Evolutionary conservation across 2,113 vertebrate genomes (phyloP).

Genomic region (Gymnocephalus cernua): DNA sequence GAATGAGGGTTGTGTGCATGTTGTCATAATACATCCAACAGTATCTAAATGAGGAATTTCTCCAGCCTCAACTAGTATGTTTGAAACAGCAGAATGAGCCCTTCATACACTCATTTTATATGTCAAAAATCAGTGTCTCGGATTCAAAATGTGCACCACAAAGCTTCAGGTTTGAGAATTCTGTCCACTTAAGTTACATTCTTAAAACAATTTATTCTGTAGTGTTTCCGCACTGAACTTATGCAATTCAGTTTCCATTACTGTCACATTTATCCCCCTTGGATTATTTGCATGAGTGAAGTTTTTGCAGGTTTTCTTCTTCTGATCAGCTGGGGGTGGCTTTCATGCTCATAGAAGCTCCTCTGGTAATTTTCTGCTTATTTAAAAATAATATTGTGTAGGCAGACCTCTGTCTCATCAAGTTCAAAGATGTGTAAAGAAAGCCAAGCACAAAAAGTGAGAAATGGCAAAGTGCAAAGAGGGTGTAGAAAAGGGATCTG

Average conservation of each 20-base stretch:
- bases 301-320: constrained; percentile 11
- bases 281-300: background rate
- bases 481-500: background rate
- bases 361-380: background rate
- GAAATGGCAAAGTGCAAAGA: background rate
- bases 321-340: constrained; percentile 8
- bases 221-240: background rate
- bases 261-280: constrained; percentile 7
- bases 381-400: background rate
- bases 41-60: constrained; percentile 50
- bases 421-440: constrained; percentile 6
- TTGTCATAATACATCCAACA: constrained; percentile 35
- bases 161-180: background rate
- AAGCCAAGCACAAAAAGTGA: background rate
- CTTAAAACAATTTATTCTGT: background rate
- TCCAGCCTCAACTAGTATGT: background rate
- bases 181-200: background rate
- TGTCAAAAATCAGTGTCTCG: background rate
- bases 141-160: background rate
- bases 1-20: constrained; percentile 2
- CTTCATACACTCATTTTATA: constrained; percentile 18
- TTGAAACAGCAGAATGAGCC: constrained; percentile 30
- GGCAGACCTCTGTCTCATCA: constrained; percentile 27
- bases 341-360: background rate
- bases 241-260: background rate